A percentile compares a stretch with the other conserved stretches of the same genome.
phyloP scores from a whole-genome alignment of 2,113 vertebrate genomes.

The human (Homo sapiens) region DNA sequence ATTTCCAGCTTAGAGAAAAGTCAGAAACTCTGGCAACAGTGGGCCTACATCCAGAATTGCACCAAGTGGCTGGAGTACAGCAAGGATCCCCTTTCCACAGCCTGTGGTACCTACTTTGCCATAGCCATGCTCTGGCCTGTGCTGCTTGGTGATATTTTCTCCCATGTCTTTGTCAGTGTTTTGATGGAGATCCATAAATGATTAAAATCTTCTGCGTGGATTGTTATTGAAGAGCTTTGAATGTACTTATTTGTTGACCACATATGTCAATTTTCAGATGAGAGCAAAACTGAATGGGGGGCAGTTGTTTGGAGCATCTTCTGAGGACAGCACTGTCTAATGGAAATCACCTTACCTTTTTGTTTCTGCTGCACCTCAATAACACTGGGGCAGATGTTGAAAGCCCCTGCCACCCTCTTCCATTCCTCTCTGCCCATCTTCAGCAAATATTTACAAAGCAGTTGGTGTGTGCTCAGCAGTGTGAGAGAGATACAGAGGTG shows the following conservation, averaged over 20 bases:
- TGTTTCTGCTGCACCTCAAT: background rate
- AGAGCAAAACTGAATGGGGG: background rate
- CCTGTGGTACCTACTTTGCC: background rate
- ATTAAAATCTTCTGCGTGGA: background rate
- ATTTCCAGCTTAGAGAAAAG: conserved; percentile 38
- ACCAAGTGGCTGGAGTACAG: background rate
- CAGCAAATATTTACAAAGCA: background rate
- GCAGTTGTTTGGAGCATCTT: background rate
- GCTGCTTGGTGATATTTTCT: background rate
- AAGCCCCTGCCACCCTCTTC: background rate
- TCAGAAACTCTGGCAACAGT: background rate
- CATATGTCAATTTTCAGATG: background rate
- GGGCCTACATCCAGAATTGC: background rate
- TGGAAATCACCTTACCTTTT: background rate
- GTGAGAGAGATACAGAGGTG: background rate
- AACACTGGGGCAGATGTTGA: background rate
- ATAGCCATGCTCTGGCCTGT: background rate
- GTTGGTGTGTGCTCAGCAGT: background rate
- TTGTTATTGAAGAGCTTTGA: background rate
- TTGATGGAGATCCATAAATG: background rate
- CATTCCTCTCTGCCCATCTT: background rate
- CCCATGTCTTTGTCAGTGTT: background rate
- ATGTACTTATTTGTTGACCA: background rate
- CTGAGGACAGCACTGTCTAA: background rate
- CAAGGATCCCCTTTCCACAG: rapidly evolving